Conservation (phyloP, 2,888 invertebrate species). For the Drosophila seclusa region DNA sequence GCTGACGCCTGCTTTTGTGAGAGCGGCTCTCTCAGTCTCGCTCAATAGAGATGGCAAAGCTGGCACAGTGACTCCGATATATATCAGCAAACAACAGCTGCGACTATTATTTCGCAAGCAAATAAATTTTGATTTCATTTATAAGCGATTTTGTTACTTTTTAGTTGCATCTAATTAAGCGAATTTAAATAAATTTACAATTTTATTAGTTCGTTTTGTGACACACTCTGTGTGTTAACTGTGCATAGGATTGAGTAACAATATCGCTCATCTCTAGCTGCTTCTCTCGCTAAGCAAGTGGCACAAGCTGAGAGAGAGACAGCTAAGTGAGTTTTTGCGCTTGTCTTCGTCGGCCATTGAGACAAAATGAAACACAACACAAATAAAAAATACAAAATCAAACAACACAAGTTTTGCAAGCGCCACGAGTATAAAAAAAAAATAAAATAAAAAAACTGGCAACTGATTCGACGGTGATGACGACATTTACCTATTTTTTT, state of each 20-base stretch:
- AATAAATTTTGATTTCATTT: neutral
- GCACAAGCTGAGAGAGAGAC: constrained; percentile 39
- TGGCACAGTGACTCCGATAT: neutral
- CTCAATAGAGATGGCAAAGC: constrained; percentile 30
- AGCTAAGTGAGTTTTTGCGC: constrained; percentile 25
- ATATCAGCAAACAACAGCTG: neutral
- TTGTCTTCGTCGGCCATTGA: constrained; percentile 62
- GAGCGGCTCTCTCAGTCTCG: constrained; percentile 36
- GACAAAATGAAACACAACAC: constrained; percentile 57
- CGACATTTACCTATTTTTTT: constrained; percentile 52
- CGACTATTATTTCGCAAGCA: neutral
- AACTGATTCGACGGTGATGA: constrained; percentile 45
- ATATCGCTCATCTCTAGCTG: constrained; percentile 36
- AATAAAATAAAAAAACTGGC: constrained; percentile 23
- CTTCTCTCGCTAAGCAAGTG: constrained; percentile 37
- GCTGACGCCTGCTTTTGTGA: constrained; percentile 55
- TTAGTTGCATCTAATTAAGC: neutral
- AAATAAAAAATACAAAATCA: constrained; percentile 58
- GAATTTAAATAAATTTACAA: neutral
- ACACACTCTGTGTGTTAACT: neutral
- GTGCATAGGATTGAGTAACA: constrained; percentile 7
- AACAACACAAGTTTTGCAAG: constrained; percentile 62
- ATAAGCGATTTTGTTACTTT: neutral
- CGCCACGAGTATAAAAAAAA: constrained; percentile 42
- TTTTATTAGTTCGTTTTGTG: neutral